Conservation (phyloP, 2,797 vertebrate species). For the Meda fulgida region DNA sequence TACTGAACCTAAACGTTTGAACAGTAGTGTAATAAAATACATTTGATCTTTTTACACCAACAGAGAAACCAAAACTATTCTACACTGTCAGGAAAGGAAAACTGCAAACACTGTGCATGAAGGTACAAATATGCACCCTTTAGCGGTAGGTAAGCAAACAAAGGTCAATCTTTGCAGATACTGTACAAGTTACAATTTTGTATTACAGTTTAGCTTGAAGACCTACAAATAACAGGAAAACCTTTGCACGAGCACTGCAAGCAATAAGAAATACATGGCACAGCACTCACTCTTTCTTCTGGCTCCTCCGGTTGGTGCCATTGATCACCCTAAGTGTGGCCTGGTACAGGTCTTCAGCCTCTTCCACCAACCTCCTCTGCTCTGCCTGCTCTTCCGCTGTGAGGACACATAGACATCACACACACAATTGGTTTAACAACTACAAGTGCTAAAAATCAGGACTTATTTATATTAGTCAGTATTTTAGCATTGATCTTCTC, state of each 20-base stretch:
- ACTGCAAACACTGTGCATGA: not conserved
- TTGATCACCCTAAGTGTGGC: constrained; percentile 89
- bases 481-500: not conserved
- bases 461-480: not conserved
- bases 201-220: not conserved
- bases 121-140: not conserved
- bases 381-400: constrained; percentile 91
- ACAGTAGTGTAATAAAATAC: not conserved
- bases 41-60: not conserved
- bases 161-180: not conserved
- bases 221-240: not conserved
- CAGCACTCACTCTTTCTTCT: constrained; percentile 88
- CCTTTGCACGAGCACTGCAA: not conserved
- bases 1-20: not conserved
- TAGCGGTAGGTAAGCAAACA: not conserved
- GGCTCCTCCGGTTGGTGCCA: constrained; percentile 86
- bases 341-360: constrained; percentile 91
- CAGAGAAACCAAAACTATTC: not conserved
- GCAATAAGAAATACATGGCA: not conserved
- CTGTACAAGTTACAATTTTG: not conserved
- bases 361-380: constrained; percentile 86
- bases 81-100: not conserved
- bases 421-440: not conserved
- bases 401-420: constrained; percentile 20
- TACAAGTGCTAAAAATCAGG: not conserved